Evolutionary conservation across 2,888 invertebrate species (phyloP).

Genomic region (Pandemis corylana): DNA sequence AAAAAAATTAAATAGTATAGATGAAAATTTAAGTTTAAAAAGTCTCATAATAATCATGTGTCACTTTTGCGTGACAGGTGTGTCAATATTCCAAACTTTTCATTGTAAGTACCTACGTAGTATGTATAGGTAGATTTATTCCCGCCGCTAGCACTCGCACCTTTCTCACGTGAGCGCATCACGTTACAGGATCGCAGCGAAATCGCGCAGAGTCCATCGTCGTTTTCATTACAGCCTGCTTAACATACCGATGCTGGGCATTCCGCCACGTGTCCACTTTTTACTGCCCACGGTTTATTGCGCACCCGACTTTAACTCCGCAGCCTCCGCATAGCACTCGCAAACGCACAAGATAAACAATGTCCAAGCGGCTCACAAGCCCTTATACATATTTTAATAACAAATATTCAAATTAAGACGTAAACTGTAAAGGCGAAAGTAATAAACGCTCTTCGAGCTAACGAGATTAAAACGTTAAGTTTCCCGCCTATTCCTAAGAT

Average conservation of each 20-base stretch:
- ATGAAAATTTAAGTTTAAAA: no score
- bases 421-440: constrained; percentile 36
- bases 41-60: no score
- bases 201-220: constrained; percentile 42
- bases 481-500: constrained; percentile 29
- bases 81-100: no score
- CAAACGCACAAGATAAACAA: constrained; percentile 51
- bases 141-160: constrained; percentile 43
- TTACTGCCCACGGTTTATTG: constrained; percentile 66
- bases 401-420: constrained; percentile 41
- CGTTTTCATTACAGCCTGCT: constrained; percentile 75
- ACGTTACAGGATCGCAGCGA: constrained; percentile 49
- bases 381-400: constrained; percentile 32
- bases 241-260: constrained; percentile 45
- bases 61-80: no score
- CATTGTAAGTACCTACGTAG: no score
- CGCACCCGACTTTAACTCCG: constrained; percentile 49
- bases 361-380: constrained; percentile 48
- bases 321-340: constrained; percentile 52
- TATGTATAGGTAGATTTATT: no score
- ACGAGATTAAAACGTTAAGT: constrained; percentile 48
- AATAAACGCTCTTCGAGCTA: constrained; percentile 38
- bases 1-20: no score
- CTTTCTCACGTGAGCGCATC: constrained; percentile 9
- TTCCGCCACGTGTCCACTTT: constrained; percentile 57